Evolutionary conservation across 2,113 vertebrate species (phyloP).

Genomic region (Ophthalmolycus amberensis): DNA sequence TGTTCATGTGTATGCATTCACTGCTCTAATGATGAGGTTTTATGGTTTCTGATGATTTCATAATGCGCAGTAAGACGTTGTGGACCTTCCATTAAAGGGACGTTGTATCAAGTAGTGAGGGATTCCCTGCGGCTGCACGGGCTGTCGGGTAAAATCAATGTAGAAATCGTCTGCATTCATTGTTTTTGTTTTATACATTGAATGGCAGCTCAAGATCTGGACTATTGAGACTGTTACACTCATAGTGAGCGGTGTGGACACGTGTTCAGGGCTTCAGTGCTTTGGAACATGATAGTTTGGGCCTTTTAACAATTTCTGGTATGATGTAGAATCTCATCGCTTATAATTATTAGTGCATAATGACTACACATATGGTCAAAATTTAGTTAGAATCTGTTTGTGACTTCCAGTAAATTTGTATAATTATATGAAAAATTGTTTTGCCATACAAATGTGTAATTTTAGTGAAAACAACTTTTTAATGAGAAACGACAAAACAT

Average conservation of each 20-base stretch:
- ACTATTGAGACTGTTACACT: background rate
- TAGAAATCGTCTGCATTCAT: background rate
- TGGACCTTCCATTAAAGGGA: constrained; percentile 20
- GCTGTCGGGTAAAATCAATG: background rate
- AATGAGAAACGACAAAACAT: background rate
- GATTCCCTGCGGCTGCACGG: constrained; percentile 9
- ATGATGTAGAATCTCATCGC: background rate
- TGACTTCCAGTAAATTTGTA: background rate
- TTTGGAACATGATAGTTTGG: background rate
- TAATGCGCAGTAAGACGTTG: constrained; percentile 53
- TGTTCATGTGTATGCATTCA: constrained; percentile 14
- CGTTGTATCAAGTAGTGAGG: constrained; percentile 21
- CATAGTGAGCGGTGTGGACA: background rate
- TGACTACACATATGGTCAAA: background rate
- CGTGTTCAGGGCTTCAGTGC: constrained; percentile 10
- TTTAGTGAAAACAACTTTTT: background rate
- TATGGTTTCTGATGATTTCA: constrained; percentile 39
- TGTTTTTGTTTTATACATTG: background rate
- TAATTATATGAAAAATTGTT: background rate
- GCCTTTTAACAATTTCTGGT: background rate
- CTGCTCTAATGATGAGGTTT: constrained; percentile 49
- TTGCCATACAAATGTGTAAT: background rate
- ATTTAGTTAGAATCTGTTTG: background rate
- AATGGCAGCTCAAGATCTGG: constrained; percentile 6
- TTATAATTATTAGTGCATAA: background rate